These are phyloP conservation scores for Trematomus bernacchii DNA, from an alignment of 2,797 vertebrate genomes.

Conservation along the genomic window DNA sequence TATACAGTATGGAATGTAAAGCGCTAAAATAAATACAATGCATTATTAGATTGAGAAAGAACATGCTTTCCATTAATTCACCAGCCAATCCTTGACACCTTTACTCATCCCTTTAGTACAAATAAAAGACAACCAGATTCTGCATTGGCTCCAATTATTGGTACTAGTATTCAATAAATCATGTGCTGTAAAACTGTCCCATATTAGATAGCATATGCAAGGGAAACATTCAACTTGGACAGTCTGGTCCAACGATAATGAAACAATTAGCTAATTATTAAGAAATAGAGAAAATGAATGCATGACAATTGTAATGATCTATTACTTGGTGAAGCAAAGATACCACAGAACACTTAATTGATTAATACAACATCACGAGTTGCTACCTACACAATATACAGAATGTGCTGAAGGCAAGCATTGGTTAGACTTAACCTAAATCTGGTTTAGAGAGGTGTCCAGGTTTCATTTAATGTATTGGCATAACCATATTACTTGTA, in stretches of 20 bases:
- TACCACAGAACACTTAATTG: background rate
- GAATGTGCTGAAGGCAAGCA: background rate
- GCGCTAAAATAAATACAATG: no score
- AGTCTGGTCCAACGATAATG: background rate
- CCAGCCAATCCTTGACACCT: background rate
- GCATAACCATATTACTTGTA: background rate
- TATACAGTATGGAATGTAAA: no score
- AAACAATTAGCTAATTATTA: background rate
- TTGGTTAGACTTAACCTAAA: background rate
- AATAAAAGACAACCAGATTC: background rate
- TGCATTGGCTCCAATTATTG: background rate
- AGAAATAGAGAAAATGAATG: background rate
- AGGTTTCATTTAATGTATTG: background rate
- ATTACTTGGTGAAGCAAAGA: background rate
- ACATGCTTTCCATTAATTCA: background rate
- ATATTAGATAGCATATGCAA: background rate
- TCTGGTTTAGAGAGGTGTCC: background rate
- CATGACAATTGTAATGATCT: background rate
- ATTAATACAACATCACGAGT: background rate
- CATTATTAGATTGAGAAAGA: background rate
- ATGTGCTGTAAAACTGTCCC: background rate
- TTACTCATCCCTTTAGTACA: background rate
- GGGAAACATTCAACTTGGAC: background rate
- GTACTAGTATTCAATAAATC: background rate
- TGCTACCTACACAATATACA: background rate